Evolutionary conservation across 2,888 invertebrate species (phyloP).

Genomic region (Gerris lacustris): DNA sequence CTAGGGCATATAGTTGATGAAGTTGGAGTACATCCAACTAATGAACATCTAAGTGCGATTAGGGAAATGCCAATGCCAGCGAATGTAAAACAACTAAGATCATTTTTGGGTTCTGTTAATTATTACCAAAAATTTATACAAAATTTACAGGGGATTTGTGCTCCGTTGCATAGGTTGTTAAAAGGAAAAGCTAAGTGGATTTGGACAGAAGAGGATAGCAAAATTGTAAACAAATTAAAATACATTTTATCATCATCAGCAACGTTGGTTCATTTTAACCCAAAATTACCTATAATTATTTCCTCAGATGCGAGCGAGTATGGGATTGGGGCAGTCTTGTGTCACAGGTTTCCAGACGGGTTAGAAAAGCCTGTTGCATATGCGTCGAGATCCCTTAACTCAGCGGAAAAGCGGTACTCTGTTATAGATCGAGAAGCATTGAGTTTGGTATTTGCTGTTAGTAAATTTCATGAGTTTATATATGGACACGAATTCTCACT

Average conservation of each 20-base stretch:
- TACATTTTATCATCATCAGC: no score
- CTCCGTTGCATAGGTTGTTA: slow-evolving; percentile 7
- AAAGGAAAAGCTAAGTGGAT: slow-evolving; percentile 6
- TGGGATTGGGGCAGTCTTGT: slow-evolving; percentile 15
- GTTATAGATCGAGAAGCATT: neutral
- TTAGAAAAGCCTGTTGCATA: slow-evolving; percentile 14
- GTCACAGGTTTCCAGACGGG: slow-evolving; percentile 11
- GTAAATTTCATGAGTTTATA: slow-evolving; percentile 6
- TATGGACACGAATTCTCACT: slow-evolving; percentile 12
- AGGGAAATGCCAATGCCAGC: neutral
- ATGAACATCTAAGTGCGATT: no score
- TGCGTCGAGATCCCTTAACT: slow-evolving; percentile 4
- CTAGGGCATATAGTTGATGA: no score
- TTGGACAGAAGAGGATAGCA: slow-evolving; percentile 7
- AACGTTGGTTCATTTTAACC: no score
- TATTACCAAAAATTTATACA: slow-evolving; percentile 10
- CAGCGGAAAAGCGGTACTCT: slow-evolving; percentile 6
- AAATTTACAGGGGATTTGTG: slow-evolving; percentile 5
- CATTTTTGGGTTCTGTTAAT: slow-evolving; percentile 2
- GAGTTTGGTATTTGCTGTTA: slow-evolving; percentile 8
- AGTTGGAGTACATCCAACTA: no score
- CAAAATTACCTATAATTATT: neutral
- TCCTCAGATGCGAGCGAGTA: slow-evolving; percentile 10
- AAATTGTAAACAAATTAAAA: slow-evolving; percentile 6
- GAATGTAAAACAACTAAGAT: neutral